Conservation (phyloP, 2,113 vertebrate genomes). For the Probosciger aterrimus region DNA sequence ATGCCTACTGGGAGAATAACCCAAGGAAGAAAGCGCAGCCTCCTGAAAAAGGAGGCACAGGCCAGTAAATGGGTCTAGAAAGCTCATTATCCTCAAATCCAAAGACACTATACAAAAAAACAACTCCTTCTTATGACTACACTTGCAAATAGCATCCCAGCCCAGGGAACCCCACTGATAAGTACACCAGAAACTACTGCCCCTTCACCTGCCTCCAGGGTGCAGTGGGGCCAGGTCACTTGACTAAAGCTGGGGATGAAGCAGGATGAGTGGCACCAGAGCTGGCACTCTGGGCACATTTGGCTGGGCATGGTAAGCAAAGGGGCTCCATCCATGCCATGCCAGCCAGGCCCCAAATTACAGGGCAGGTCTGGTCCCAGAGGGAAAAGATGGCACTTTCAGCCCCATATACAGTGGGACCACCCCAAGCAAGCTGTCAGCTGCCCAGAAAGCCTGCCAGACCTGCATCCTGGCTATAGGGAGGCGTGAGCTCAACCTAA, state of each 20-base stretch:
- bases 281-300: neutral
- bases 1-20: neutral
- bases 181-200: neutral
- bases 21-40: neutral
- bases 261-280: rapidly evolving
- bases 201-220: rapidly evolving
- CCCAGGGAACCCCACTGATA: neutral
- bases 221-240: neutral
- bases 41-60: neutral
- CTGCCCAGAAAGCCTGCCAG: neutral
- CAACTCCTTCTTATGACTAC: neutral
- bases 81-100: neutral
- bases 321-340: neutral
- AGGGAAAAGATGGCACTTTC: neutral
- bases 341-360: neutral
- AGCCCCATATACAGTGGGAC: neutral
- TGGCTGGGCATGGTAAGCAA: neutral
- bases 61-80: neutral
- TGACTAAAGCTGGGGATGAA: neutral
- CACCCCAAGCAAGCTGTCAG: neutral
- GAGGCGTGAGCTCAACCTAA: neutral
- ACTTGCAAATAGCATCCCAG: neutral
- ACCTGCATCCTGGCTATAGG: neutral
- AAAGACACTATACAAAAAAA: neutral
- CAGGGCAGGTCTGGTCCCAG: neutral